Conservation (phyloP, 2,797 vertebrate genomes). For the Epinephelus coioides region DNA sequence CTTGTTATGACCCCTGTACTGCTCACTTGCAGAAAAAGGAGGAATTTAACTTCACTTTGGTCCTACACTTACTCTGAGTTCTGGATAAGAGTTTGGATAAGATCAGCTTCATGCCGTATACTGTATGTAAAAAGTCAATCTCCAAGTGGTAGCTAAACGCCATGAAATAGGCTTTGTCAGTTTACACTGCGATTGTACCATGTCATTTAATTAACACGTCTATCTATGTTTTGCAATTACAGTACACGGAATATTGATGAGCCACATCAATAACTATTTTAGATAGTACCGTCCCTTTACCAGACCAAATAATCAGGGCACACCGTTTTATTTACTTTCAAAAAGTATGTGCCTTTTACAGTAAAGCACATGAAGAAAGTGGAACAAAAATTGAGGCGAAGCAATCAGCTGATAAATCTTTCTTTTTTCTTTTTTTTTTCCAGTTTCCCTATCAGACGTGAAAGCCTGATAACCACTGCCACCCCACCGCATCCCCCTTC, state of each 20-base stretch:
- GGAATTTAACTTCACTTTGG: constrained; percentile 16
- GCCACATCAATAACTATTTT: constrained; percentile 72
- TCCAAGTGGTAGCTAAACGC: constrained; percentile 43
- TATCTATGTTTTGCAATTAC: constrained; percentile 68
- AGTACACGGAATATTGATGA: constrained; percentile 70
- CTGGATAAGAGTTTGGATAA: constrained; percentile 28
- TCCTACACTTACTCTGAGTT: constrained; percentile 12
- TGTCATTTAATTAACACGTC: constrained; percentile 73
- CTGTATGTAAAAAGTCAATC: constrained; percentile 34
- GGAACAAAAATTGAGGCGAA: constrained; percentile 85
- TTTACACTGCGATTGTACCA: constrained; percentile 42
- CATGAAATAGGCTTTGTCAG: constrained; percentile 59
- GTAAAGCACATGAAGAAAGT: constrained; percentile 82
- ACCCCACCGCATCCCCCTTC: constrained; percentile 70
- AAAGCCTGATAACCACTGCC: constrained; percentile 86
- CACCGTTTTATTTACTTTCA: constrained; percentile 79
- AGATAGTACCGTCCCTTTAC: constrained; percentile 67
- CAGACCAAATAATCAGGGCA: constrained; percentile 66
- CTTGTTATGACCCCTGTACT: background rate
- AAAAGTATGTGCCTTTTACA: constrained; percentile 77
- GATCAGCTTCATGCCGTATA: background rate
- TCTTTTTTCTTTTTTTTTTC: constrained; percentile 70
- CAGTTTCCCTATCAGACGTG: constrained; percentile 85
- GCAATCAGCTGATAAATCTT: constrained; percentile 87
- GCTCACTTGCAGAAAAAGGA: constrained; percentile 10